Conservation (phyloP, 2,888 invertebrate species). For the Ptychoptera albimana region DNA sequence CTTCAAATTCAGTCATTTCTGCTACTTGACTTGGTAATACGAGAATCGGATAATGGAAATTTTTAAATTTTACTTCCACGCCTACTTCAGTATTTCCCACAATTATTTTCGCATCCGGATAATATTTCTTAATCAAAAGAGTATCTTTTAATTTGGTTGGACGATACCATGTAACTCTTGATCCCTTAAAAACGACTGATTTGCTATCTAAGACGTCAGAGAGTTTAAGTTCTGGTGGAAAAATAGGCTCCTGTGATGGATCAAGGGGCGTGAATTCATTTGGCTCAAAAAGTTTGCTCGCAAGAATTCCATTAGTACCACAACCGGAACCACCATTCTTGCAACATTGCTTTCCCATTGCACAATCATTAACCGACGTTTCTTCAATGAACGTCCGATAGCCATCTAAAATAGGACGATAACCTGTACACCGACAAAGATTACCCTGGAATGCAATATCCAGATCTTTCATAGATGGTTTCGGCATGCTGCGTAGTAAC, state of each 20-base stretch:
- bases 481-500: slow-evolving; percentile 53
- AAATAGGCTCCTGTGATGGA: slow-evolving; percentile 76
- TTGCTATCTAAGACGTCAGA: slow-evolving; percentile 39
- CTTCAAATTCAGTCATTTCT: slow-evolving; percentile 46
- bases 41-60: slow-evolving; percentile 59
- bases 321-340: slow-evolving; percentile 20
- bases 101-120: slow-evolving; percentile 61
- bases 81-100: slow-evolving; percentile 85
- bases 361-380: slow-evolving; percentile 31
- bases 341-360: slow-evolving; percentile 54
- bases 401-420: slow-evolving; percentile 83
- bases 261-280: slow-evolving; percentile 56
- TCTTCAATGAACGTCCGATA: slow-evolving; percentile 71
- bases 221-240: slow-evolving; percentile 72
- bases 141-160: slow-evolving; percentile 51
- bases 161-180: slow-evolving; percentile 57
- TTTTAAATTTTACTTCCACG: slow-evolving; percentile 81
- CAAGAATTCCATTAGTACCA: slow-evolving; percentile 15
- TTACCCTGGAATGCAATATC: slow-evolving; percentile 71
- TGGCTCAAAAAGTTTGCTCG: slow-evolving; percentile 37
- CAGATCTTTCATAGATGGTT: slow-evolving; percentile 58
- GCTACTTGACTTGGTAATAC: slow-evolving; percentile 53
- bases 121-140: slow-evolving; percentile 45
- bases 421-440: slow-evolving; percentile 87
- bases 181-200: slow-evolving; percentile 42